These are phyloP conservation scores for Spicauda simplicius DNA, from an alignment of 2,888 invertebrate genomes.

Conservation along the genomic window DNA sequence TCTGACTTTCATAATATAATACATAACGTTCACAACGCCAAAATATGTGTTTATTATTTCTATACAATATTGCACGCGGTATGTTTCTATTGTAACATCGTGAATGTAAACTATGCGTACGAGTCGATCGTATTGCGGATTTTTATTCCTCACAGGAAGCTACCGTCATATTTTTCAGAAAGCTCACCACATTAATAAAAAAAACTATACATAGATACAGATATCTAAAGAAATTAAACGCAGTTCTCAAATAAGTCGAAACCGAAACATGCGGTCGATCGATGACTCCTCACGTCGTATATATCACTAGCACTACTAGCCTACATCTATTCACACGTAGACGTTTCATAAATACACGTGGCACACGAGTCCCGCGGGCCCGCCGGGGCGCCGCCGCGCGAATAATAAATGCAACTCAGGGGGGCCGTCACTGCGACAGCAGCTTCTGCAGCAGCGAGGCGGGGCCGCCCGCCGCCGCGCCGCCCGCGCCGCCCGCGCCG, in stretches of 20 bases:
- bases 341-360: conserved; percentile 66
- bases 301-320: conserved; percentile 80
- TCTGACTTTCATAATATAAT: conserved; percentile 83
- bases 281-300: conserved; percentile 56
- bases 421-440: conserved; percentile 89
- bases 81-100: conserved; percentile 73
- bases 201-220: conserved; percentile 62
- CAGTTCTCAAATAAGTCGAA: conserved; percentile 62
- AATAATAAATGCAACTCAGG: conserved; percentile 68
- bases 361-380: conserved; percentile 11
- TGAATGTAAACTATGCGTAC: conserved; percentile 68
- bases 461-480: conserved; percentile 73
- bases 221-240: conserved; percentile 51
- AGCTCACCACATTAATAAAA: conserved; percentile 59
- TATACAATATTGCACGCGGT: conserved; percentile 85
- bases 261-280: conserved; percentile 48
- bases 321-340: conserved; percentile 50
- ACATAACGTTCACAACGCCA: conserved; percentile 84
- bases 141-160: conserved; percentile 71
- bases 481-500: too few species aligned
- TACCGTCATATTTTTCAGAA: conserved; percentile 68
- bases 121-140: conserved; percentile 63
- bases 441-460: conserved; percentile 94
- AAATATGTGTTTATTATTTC: conserved; percentile 72
- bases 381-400: conserved; percentile 8